Evolutionary conservation across 92 coral and sea anemone genomes (phyloP).

Genomic region (Chrysogorgia sp.): DNA sequence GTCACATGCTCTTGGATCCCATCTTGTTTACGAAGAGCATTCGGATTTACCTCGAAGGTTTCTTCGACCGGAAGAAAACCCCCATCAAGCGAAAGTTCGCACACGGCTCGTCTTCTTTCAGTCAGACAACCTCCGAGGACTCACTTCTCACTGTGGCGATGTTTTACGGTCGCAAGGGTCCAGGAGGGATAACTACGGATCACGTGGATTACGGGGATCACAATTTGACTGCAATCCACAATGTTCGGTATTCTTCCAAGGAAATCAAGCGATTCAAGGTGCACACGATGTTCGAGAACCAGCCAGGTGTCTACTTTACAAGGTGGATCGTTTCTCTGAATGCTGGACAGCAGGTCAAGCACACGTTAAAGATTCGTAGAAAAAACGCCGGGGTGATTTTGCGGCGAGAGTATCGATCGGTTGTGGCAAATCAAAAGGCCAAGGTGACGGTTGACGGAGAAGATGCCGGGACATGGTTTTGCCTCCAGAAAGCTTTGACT

Average conservation of each 20-base stretch:
- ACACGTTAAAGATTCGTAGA: not conserved
- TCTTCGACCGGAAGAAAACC: not conserved
- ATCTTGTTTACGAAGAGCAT: conserved; percentile 18
- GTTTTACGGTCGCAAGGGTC: conserved; percentile 19
- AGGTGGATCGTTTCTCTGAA: conserved; percentile 6
- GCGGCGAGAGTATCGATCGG: conserved; percentile 23
- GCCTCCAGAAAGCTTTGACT: not conserved
- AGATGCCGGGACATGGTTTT: not conserved
- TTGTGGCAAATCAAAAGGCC: conserved; percentile 24
- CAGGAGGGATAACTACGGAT: conserved; percentile 15
- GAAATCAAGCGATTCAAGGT: not conserved
- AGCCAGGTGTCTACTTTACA: conserved; percentile 11
- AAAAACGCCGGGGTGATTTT: conserved; percentile 17
- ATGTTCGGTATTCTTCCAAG: not conserved
- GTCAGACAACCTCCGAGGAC: conserved; percentile 14
- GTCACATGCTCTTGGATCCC: conserved; percentile 6
- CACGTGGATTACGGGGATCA: not conserved
- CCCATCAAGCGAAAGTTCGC: not conserved
- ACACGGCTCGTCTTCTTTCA: not conserved
- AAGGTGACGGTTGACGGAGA: not conserved
- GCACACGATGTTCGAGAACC: conserved; percentile 5
- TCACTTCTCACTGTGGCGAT: conserved; percentile 22
- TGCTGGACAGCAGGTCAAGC: conserved; percentile 12
- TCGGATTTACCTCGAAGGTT: conserved; percentile 15
- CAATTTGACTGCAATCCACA: too few species aligned